Base-by-base conservation (phyloP, 2,888 invertebrate genomes). In the Salticus scenicus region DNA sequence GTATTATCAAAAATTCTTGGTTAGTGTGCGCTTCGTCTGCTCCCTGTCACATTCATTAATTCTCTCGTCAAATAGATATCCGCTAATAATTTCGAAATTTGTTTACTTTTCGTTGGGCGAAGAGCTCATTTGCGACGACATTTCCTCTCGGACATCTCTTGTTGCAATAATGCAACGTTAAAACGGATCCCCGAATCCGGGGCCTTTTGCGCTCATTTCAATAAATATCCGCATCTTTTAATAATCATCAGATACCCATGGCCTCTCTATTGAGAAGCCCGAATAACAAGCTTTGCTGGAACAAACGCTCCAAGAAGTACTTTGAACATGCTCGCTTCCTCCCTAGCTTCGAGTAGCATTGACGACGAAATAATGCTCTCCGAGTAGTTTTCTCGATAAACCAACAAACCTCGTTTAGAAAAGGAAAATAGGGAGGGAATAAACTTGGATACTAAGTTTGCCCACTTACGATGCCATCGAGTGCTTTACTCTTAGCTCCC, bases 301-400 rank as follows among this genome's bases (percentile, higher is more conserved):
- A 77, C 77, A 77, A 77, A 77, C 69, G 77, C 57, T 69, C 51
- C 57, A 77, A 77, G 70, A 77, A 77, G 70, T 63, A 77, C 77
- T 77, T 77, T 57, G 77, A 77, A 69, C 70, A 37, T 37, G 24
- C 51, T 69, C 51, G 47, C 24, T 74, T 63, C 74, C 66, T 27
- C 76, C 47, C 67, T 33, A 17, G 70, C 42, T 70, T 70, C 69
- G 77, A 77, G 70, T 70, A 77, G 47, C 51, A 69, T 57, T 67
- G 73, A 73, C 47, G 66, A 64, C 64, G 72, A 72, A 73, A 67
- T 80, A 80, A 80, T 80, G 80, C 51, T 80, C 80, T 33, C 80
- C 67, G 57, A 80, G 73, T 66, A 73, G 80, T 80, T 80, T 67
- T 69, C 80, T 80, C 79, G 79, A 80, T 80, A 80, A 80, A 80